These are phyloP conservation scores for Calosoma granatense DNA, from an alignment of 1,140 invertebrate genomes.

Conservation along the genomic window DNA sequence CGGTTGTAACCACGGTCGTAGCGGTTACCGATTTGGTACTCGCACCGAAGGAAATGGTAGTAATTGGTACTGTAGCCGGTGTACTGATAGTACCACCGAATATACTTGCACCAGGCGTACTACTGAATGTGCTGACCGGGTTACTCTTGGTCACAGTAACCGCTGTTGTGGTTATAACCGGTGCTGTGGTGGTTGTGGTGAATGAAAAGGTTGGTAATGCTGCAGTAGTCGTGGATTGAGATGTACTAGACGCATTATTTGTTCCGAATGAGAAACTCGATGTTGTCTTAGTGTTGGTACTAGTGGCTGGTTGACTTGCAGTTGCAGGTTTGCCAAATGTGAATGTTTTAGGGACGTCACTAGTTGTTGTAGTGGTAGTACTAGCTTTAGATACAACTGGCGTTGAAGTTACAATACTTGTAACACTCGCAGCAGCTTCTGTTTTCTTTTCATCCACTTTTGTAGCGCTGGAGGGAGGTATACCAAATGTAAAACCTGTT, in stretches of 20 bases:
- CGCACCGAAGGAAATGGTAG: constrained; percentile 2
- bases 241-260: not conserved
- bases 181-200: constrained; percentile 12
- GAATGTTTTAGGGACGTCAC: constrained; percentile 10
- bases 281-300: constrained; percentile 13
- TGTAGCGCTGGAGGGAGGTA: constrained; percentile 11
- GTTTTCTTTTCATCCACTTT: constrained; percentile 12
- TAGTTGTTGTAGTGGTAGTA: constrained; percentile 12
- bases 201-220: constrained; percentile 12
- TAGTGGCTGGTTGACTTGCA: no score
- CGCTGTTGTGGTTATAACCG: constrained; percentile 8
- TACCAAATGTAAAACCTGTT: constrained; percentile 22
- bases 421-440: constrained; percentile 7
- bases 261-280: constrained; percentile 7
- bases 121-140: constrained; percentile 1
- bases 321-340: constrained; percentile 7
- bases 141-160: not conserved
- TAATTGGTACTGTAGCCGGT: not conserved
- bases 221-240: not conserved
- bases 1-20: no score
- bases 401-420: not conserved
- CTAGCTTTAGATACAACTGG: constrained; percentile 12
- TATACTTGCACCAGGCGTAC: not conserved
- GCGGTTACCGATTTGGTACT: constrained; percentile 11
- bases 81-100: constrained; percentile 7